Conservation (phyloP, 2,888 invertebrate species). For the Macaria notata region DNA sequence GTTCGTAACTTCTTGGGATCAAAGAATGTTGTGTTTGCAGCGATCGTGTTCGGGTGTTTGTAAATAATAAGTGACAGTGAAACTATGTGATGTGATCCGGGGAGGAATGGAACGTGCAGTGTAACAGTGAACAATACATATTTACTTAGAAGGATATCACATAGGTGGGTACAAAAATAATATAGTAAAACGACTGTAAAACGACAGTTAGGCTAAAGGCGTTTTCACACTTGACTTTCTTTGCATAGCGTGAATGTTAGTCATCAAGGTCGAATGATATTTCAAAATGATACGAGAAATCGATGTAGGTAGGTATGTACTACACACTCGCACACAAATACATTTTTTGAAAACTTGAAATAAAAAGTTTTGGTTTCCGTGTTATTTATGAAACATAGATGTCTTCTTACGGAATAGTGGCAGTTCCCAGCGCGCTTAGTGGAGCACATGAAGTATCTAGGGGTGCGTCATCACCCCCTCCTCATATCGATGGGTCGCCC, state of each 20-base stretch:
- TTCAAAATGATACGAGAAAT: constrained; percentile 21
- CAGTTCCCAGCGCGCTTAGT: too few species aligned
- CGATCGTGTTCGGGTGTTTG: constrained; percentile 40
- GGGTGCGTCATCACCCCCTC: too few species aligned
- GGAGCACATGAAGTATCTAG: too few species aligned
- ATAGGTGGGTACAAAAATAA: constrained; percentile 27
- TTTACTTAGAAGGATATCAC: constrained; percentile 21
- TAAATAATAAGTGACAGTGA: constrained; percentile 35
- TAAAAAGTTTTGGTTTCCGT: too few species aligned
- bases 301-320: too few species aligned
- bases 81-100: constrained; percentile 36
- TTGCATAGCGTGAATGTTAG: constrained; percentile 57
- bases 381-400: too few species aligned
- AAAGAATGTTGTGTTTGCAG: constrained; percentile 56
- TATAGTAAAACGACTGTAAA: constrained; percentile 22
- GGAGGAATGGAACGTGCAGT: too few species aligned
- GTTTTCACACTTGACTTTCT: constrained; percentile 63
- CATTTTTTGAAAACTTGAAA: too few species aligned
- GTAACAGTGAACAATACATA: too few species aligned
- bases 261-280: constrained; percentile 59
- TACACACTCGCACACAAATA: too few species aligned
- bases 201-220: constrained; percentile 45
- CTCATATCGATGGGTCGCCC: too few species aligned
- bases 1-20: constrained; percentile 51
- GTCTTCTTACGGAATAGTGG: too few species aligned